Evolutionary conservation across 2,888 invertebrate species (phyloP), one percentile per base, ranked within the genome.

Genomic region (Malacosoma neustria): DNA sequence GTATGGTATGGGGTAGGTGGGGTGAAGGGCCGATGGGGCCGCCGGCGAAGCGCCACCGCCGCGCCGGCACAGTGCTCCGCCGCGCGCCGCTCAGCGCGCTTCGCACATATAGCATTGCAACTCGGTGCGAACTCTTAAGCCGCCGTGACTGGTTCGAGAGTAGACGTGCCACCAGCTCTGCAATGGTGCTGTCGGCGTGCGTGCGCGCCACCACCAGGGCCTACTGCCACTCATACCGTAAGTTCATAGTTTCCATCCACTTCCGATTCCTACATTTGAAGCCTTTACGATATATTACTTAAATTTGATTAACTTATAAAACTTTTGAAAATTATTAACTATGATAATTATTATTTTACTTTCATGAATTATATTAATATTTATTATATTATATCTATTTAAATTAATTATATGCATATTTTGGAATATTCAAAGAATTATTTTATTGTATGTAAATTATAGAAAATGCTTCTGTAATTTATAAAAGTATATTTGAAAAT

Each of bases 141-240:
- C 33, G 14, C 35, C 11, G 29, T 11, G 12, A 12, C 11, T 13
- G 29, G 4, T 15, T 14, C 9, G 22, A 11, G 31, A 9, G 22
- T 22, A 3, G 2, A 3, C 3, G 9, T 22, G 2, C 2, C 1
- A 35, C 40, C 38, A 29, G 29, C 22, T 7, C 40, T 29, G 54
- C 48, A 53, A 85, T 85, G 84, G 80, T 81, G 55, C 70, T 79
- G 39, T 69, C 77, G 11, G 72, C 76, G 36, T 80, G 81, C 79
- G 81, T 75, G 51, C 80, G 82, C 77, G 77, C 81, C 57, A 51
- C 61, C 56, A 37, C 72, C 46, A 64, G 67, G 39, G 38, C 66
- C 44, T 79, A 68, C 71, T 73, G 73, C 71, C 41, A 63, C 43
- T 45, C 70, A 45, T 82, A 79, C 67, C 77, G 81, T 82, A 60